Evolutionary conservation across 2,113 vertebrate genomes (phyloP).

Genomic region (Gymnobelideus leadbeateri): DNA sequence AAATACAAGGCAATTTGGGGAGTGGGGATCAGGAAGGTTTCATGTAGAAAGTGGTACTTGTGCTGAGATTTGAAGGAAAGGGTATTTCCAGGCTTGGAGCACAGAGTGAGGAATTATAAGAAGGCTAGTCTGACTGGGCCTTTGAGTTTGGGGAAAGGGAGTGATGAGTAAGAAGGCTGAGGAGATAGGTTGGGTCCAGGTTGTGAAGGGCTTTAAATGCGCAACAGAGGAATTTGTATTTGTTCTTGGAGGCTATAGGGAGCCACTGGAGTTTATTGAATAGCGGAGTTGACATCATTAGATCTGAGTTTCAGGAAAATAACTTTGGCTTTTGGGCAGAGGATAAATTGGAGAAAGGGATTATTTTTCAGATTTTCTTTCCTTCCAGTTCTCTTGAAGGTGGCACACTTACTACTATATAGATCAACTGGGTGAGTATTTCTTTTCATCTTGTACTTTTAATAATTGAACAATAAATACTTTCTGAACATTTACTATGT

Average conservation of each 20-base stretch:
- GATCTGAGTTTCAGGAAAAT: not conserved
- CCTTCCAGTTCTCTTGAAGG: slow-evolving; percentile 84
- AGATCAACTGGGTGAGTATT: slow-evolving; percentile 78
- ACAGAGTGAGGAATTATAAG: not conserved
- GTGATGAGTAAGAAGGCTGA: not conserved
- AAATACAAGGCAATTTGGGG: not conserved
- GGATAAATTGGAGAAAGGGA: not conserved
- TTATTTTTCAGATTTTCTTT: slow-evolving; percentile 62
- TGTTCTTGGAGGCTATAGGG: not conserved
- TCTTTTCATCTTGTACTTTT: not conserved
- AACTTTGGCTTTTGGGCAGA: not conserved
- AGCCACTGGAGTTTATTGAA: not conserved
- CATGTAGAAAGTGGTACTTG: not conserved
- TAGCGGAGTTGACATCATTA: not conserved
- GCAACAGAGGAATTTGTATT: not conserved
- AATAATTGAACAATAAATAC: rapidly evolving
- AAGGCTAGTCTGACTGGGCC: not conserved
- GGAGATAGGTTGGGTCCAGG: not conserved
- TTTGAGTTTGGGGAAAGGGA: not conserved
- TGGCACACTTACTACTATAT: slow-evolving; percentile 83
- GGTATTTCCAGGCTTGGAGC: not conserved
- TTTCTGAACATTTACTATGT: not conserved
- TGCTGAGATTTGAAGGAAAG: not conserved
- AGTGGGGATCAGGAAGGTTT: not conserved
- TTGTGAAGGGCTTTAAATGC: not conserved